phyloP scores from a whole-genome alignment of 2,888 invertebrate species.

The Sesamia inferens region DNA sequence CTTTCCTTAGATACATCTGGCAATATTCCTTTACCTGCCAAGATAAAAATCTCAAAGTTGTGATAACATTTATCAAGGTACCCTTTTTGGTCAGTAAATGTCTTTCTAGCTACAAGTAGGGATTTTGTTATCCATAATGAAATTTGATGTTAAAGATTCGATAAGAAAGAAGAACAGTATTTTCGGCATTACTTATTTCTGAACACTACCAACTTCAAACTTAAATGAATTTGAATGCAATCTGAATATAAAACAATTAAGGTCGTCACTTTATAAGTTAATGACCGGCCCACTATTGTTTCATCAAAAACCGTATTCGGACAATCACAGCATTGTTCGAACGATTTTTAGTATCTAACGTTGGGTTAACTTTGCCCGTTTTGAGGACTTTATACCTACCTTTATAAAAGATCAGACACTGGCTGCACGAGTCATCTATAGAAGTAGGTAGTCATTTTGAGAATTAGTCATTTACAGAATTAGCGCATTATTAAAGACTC shows the following conservation, averaged over 20 bases:
- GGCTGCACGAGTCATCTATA: not conserved
- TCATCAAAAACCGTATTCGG: conserved; percentile 37
- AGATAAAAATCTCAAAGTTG: not conserved
- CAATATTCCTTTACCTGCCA: not conserved
- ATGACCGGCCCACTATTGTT: conserved; percentile 49
- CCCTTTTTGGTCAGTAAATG: not conserved
- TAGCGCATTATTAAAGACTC: no score
- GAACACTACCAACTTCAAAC: no score
- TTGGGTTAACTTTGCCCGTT: not conserved
- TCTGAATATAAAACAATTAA: conserved; percentile 27
- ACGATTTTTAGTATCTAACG: conserved; percentile 1
- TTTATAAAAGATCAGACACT: not conserved
- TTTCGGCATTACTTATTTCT: not conserved
- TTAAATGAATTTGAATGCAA: conserved; percentile 8
- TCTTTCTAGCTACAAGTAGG: not conserved
- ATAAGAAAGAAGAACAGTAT: not conserved
- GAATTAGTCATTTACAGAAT: no score
- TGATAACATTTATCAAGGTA: not conserved
- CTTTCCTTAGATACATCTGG: no score
- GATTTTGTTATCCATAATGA: not conserved
- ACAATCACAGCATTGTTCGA: conserved; percentile 36
- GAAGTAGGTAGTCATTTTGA: no score
- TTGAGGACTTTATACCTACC: not conserved
- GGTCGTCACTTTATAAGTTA: conserved; percentile 31
- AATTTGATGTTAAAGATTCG: not conserved